Evolutionary conservation across 2,888 invertebrate genomes (phyloP).

Genomic region (Netelia fuscicornis): DNA sequence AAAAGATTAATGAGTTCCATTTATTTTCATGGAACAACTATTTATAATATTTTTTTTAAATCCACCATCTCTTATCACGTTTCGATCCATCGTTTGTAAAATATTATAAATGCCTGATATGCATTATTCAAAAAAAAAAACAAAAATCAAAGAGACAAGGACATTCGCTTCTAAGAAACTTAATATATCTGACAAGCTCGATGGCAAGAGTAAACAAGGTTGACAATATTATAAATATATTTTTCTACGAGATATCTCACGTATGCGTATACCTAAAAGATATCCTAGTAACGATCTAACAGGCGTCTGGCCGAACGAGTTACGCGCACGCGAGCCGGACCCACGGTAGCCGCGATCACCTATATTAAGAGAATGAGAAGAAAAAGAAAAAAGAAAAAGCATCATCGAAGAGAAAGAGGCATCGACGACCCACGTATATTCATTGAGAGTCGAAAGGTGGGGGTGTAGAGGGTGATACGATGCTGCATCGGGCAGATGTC

Average conservation of each 20-base stretch:
- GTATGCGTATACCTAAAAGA: slow-evolving; percentile 23
- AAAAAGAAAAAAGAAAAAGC: not conserved
- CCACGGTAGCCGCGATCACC: slow-evolving; percentile 59
- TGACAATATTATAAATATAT: slow-evolving; percentile 11
- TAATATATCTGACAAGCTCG: not conserved
- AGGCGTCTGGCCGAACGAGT: slow-evolving; percentile 58
- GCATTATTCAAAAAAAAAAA: no score
- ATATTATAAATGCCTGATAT: no score
- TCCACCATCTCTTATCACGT: no score
- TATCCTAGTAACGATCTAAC: slow-evolving; percentile 55
- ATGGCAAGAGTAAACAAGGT: slow-evolving; percentile 14
- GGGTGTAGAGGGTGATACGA: slow-evolving; percentile 48
- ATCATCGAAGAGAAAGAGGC: slow-evolving; percentile 32
- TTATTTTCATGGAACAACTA: no score
- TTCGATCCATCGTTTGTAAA: no score
- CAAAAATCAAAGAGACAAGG: no score
- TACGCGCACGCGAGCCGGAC: slow-evolving; percentile 59
- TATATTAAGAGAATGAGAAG: slow-evolving; percentile 38
- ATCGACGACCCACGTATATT: slow-evolving; percentile 49
- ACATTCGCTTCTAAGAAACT: no score
- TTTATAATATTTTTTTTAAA: no score
- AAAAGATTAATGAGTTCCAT: no score
- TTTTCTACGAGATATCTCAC: slow-evolving; percentile 31
- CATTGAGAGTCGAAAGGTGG: slow-evolving; percentile 17
- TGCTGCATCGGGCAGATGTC: slow-evolving; percentile 53